Conservation (phyloP, 2,113 vertebrate species). For the Sebastes fasciatus region DNA sequence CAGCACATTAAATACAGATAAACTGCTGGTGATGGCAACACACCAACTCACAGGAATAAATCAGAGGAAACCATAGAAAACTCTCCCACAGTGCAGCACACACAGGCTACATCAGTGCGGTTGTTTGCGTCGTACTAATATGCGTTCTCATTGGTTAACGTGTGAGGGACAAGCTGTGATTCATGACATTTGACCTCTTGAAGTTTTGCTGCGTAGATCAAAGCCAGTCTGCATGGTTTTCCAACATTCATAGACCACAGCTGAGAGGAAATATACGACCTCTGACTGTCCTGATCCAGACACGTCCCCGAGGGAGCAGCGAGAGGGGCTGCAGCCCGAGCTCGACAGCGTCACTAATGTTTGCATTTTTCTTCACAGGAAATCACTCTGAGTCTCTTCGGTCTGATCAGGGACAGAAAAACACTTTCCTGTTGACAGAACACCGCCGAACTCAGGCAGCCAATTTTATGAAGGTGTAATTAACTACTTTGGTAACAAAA, state of each 20-base stretch:
- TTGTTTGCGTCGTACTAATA: constrained; percentile 3
- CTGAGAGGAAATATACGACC: constrained; percentile 74
- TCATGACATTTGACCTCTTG: constrained; percentile 56
- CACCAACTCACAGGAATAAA: constrained; percentile 7
- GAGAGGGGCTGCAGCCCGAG: constrained; percentile 36
- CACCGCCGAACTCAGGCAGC: constrained; percentile 28
- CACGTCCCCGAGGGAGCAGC: constrained; percentile 71
- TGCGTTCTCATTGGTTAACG: not conserved
- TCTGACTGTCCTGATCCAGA: constrained; percentile 75
- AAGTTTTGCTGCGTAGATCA: constrained; percentile 68
- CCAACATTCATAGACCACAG: constrained; percentile 47
- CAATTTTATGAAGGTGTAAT: constrained; percentile 48
- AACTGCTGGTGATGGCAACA: constrained; percentile 25
- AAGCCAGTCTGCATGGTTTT: constrained; percentile 61
- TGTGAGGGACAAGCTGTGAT: constrained; percentile 47
- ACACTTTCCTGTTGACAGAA: constrained; percentile 71
- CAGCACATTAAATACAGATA: constrained; percentile 10
- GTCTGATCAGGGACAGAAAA: constrained; percentile 71
- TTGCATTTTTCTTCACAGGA: constrained; percentile 80
- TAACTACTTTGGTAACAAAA: constrained; percentile 51
- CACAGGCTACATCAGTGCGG: not conserved
- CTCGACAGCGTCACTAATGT: constrained; percentile 71
- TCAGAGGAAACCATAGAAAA: constrained; percentile 16
- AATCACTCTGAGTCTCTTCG: constrained; percentile 73
- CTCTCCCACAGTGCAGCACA: constrained; percentile 6